Percentiles rank a stretch among this genome's conserved stretches.
These are phyloP conservation scores for Forbesichthys papilliferus DNA, from an alignment of 2,113 vertebrate genomes.

Conservation along the genomic window DNA sequence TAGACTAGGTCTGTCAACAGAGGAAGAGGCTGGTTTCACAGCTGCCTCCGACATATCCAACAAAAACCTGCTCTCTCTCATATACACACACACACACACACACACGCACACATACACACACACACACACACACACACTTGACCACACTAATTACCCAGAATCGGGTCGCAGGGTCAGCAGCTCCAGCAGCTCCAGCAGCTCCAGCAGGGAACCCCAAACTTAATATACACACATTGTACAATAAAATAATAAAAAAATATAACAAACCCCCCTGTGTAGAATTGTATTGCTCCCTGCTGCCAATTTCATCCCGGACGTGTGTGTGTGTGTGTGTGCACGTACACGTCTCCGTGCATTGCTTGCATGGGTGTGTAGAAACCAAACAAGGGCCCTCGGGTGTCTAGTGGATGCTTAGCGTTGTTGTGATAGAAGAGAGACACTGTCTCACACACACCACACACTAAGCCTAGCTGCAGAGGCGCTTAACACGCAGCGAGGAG, in stretches of 20 bases:
- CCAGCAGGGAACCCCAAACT: background rate
- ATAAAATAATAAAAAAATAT: slow-evolving; percentile 16
- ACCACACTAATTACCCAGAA: background rate
- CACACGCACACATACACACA: slow-evolving; percentile 21
- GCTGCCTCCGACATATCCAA: slow-evolving; percentile 34
- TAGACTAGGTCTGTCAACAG: slow-evolving; percentile 56
- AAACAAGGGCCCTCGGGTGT: slow-evolving; percentile 55
- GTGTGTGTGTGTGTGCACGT: no score
- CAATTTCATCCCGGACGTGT: background rate
- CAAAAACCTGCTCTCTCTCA: no score
- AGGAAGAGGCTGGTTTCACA: slow-evolving; percentile 55
- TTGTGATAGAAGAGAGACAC: slow-evolving; percentile 46
- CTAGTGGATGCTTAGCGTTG: slow-evolving; percentile 50
- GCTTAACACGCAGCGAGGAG: slow-evolving; percentile 46
- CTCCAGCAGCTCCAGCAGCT: background rate
- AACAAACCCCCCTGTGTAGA: slow-evolving; percentile 20
- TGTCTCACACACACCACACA: slow-evolving; percentile 38
- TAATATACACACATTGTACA: slow-evolving; percentile 52
- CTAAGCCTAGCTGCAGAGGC: slow-evolving; percentile 43
- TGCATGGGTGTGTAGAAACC: slow-evolving; percentile 27
- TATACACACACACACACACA: slow-evolving; percentile 1
- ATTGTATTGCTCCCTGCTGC: slow-evolving; percentile 38
- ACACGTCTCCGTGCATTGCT: no score
- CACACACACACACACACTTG: slow-evolving; percentile 13
- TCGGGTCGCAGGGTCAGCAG: background rate